Evolutionary conservation across 2,797 vertebrate genomes (phyloP).

Genomic region (Ispidina picta): DNA sequence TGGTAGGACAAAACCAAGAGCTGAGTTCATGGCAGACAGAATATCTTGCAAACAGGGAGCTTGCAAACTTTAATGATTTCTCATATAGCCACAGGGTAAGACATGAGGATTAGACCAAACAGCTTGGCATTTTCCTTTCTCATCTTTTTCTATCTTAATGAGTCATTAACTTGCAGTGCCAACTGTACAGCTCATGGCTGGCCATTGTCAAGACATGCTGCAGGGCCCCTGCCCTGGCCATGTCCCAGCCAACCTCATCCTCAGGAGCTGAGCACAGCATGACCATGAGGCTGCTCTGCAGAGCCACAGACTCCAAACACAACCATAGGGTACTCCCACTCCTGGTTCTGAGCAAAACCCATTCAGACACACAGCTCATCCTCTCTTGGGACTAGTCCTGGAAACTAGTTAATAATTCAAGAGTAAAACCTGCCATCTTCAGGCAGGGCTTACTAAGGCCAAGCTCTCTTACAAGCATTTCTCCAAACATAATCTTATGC

Average conservation of each 20-base stretch:
- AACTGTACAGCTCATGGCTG: not conserved
- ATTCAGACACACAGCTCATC: not conserved
- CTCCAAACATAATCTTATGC: fast-evolving
- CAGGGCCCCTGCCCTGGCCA: not conserved
- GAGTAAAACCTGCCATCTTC: not conserved
- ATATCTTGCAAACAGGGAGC: not conserved
- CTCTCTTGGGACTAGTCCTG: not conserved
- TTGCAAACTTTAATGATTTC: not conserved
- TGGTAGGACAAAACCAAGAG: not conserved
- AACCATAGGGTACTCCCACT: fast-evolving
- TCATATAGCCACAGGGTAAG: not conserved
- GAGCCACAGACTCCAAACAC: not conserved
- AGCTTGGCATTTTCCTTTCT: not conserved
- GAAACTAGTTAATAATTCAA: not conserved
- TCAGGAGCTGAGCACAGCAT: not conserved
- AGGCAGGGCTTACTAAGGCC: not conserved
- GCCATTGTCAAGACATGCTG: not conserved
- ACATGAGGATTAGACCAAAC: not conserved
- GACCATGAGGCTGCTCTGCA: fast-evolving
- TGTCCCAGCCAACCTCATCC: not conserved
- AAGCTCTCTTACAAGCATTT: not conserved
- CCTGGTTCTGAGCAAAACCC: not conserved
- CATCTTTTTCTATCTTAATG: not conserved
- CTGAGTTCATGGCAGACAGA: not conserved
- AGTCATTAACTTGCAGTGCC: not conserved